Evolutionary conservation across 2,113 vertebrate genomes (phyloP).

Genomic region (Tamias sibiricus): DNA sequence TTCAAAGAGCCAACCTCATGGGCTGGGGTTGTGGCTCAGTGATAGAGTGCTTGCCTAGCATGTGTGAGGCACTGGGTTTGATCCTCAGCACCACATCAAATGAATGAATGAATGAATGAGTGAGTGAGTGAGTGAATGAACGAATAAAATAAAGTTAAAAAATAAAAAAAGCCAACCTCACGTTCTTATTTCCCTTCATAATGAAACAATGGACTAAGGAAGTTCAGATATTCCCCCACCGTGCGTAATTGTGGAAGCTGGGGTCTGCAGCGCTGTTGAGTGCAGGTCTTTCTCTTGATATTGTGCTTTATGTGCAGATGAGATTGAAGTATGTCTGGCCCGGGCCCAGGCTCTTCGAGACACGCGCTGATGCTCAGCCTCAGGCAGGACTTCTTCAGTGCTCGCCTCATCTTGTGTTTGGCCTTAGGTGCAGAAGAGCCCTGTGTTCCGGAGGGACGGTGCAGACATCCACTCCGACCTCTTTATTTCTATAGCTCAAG

Average conservation of each 20-base stretch:
- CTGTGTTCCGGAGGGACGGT: slow-evolving; percentile 94
- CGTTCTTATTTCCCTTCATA: neutral
- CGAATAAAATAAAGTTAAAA: no score
- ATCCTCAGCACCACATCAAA: no score
- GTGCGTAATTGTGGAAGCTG: rapidly evolving
- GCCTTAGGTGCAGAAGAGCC: slow-evolving; percentile 95
- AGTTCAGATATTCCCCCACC: neutral
- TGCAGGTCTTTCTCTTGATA: neutral
- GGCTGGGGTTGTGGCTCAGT: no score
- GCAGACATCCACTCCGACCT: slow-evolving; percentile 98
- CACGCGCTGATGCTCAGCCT: neutral
- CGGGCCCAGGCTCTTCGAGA: neutral
- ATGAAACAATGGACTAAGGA: neutral
- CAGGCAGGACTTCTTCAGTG: neutral
- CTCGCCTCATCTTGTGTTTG: neutral
- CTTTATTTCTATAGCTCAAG: slow-evolving; percentile 94
- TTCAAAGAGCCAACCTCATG: neutral
- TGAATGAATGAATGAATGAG: no score
- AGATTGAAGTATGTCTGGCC: no score
- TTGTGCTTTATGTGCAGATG: neutral
- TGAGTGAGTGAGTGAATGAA: no score
- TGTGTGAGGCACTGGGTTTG: no score
- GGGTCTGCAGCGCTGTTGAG: neutral
- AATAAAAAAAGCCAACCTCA: neutral
- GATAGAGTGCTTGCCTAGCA: no score